phyloP scores from a whole-genome alignment of 2,797 vertebrate genomes.

The Neopelma chrysocephalum region DNA sequence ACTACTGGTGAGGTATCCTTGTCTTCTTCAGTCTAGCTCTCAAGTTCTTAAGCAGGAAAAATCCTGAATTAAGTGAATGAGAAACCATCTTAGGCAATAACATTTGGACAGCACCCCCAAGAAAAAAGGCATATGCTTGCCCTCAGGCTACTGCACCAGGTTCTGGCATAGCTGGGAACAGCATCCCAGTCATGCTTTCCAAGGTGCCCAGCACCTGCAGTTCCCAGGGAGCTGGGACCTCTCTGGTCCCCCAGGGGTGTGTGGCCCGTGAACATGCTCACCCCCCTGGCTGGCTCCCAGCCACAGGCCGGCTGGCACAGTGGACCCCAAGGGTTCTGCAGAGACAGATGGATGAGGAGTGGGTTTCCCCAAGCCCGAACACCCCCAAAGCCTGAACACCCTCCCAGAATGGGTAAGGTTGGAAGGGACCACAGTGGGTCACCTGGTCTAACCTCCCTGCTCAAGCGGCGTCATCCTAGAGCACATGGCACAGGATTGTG shows the following conservation, averaged over 20 bases:
- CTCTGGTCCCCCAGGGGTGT: accelerated
- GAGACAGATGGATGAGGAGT: neutral
- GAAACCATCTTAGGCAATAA: neutral
- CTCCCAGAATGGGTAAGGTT: too few relatives aligned
- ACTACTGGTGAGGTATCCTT: neutral
- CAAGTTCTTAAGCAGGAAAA: neutral
- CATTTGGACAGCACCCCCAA: neutral
- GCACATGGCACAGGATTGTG: accelerated
- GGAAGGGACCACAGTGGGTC: neutral
- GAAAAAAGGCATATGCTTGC: neutral
- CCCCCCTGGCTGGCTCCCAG: neutral
- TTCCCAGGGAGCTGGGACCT: neutral
- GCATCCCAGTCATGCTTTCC: accelerated
- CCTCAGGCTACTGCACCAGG: neutral
- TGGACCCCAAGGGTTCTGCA: neutral
- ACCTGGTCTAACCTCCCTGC: neutral
- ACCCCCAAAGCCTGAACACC: neutral
- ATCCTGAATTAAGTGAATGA: neutral
- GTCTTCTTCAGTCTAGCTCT: neutral
- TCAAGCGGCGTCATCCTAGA: accelerated
- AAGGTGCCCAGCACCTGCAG: neutral
- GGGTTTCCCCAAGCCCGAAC: neutral
- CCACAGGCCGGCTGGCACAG: neutral
- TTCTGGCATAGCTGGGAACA: neutral
- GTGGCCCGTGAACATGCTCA: accelerated